Percentiles rank a stretch among this genome's conserved stretches.
phyloP scores from a whole-genome alignment of 2,797 vertebrate species.

The Myripristis murdjan region DNA sequence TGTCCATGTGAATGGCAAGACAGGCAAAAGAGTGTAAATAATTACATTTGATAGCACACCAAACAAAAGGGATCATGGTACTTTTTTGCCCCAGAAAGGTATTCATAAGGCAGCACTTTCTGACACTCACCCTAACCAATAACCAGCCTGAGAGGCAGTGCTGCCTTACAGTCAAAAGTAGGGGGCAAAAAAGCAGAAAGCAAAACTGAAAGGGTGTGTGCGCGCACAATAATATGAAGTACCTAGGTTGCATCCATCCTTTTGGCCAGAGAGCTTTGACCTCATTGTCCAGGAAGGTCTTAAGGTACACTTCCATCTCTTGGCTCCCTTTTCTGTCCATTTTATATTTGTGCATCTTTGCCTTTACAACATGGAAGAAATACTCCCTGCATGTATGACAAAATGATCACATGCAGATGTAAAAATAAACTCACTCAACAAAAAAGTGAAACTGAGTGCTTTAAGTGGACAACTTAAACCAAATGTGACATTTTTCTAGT shows the following conservation, averaged over 20 bases:
- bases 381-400: slow-evolving; percentile 82
- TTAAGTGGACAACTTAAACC: no score
- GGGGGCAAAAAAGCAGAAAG: no score
- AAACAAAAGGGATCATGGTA: no score
- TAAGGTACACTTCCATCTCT: slow-evolving; percentile 91
- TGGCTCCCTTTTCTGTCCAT: slow-evolving; percentile 83
- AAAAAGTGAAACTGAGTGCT: not conserved
- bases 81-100: no score
- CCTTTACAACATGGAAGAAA: slow-evolving; percentile 88
- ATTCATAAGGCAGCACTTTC: no score
- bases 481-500: no score
- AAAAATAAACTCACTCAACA: not conserved
- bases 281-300: slow-evolving; percentile 85
- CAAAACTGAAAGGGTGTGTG: no score
- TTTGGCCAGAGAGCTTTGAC: slow-evolving; percentile 94
- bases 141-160: no score
- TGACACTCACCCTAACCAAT: no score
- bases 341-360: slow-evolving; percentile 87
- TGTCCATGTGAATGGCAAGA: not conserved
- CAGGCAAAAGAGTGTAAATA: not conserved
- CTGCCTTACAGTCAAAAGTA: no score
- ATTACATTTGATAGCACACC: no score
- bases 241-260: slow-evolving; percentile 96
- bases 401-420: not conserved
- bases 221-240: not conserved